Percentiles rank a stretch among this genome's conserved stretches.
Evolutionary conservation across 2,888 invertebrate genomes (phyloP).

Genomic region (Chloroclysta siterata): DNA sequence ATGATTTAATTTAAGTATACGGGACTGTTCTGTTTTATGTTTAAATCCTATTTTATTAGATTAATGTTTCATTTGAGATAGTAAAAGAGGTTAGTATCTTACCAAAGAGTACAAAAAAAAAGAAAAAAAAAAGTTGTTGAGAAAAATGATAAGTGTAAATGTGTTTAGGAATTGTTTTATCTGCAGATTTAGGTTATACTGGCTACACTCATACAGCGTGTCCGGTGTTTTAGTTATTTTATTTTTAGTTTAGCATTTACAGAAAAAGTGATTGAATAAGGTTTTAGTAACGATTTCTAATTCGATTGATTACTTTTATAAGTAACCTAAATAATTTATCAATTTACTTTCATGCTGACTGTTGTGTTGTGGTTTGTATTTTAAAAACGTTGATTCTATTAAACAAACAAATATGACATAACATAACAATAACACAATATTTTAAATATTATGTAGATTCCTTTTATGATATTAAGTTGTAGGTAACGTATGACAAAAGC

Average conservation of each 20-base stretch:
- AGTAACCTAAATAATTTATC: background rate
- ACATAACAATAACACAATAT: too few species aligned
- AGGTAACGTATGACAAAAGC: too few species aligned
- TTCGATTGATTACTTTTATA: slow-evolving; percentile 22
- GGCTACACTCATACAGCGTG: slow-evolving; percentile 55
- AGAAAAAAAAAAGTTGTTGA: too few species aligned
- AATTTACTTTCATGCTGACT: background rate
- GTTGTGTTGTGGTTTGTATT: background rate
- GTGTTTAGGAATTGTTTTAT: too few species aligned
- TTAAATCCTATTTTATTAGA: too few species aligned
- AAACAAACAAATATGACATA: background rate
- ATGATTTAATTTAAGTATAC: background rate
- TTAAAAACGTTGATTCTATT: background rate
- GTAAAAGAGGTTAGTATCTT: background rate
- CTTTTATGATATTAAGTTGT: too few species aligned
- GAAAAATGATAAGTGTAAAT: too few species aligned
- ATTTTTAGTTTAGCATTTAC: slow-evolving; percentile 68
- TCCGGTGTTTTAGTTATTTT: slow-evolving; percentile 69
- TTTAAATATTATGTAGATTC: too few species aligned
- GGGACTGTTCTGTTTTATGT: background rate
- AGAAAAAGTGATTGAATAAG: slow-evolving; percentile 57
- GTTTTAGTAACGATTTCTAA: slow-evolving; percentile 53
- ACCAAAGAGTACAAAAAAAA: too few species aligned
- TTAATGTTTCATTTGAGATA: too few species aligned
- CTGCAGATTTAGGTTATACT: slow-evolving; percentile 22